Conservation (phyloP, 2,888 invertebrate species). For the Acheta domesticus region DNA sequence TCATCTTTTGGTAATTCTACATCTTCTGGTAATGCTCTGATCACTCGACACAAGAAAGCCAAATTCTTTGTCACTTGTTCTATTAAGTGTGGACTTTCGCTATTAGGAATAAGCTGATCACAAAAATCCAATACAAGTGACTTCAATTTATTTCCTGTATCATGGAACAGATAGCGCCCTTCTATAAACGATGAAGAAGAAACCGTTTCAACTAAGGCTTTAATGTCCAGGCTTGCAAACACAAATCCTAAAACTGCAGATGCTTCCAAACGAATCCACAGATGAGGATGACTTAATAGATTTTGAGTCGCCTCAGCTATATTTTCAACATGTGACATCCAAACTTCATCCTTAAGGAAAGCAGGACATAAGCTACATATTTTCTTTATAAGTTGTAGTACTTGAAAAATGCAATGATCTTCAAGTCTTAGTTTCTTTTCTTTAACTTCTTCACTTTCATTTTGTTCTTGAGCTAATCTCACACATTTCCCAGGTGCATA, state of each 20-base stretch:
- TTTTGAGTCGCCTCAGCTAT: conserved; percentile 54
- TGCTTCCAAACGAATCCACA: conserved; percentile 78
- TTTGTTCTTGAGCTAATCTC: conserved; percentile 43
- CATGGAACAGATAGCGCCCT: conserved; percentile 58
- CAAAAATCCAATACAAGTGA: conserved; percentile 70
- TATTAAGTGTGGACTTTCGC: conserved; percentile 67
- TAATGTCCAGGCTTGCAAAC: conserved; percentile 60
- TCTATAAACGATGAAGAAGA: background rate
- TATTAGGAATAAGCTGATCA: conserved; percentile 65
- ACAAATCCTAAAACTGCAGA: conserved; percentile 73
- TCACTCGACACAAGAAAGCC: conserved; percentile 64
- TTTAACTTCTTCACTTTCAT: conserved; percentile 40
- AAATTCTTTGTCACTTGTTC: conserved; percentile 70
- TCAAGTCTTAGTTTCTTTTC: conserved; percentile 61
- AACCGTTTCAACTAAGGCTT: conserved; percentile 53
- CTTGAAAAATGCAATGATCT: conserved; percentile 73
- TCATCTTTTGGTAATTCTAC: conserved; percentile 47
- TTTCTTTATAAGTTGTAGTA: conserved; percentile 66
- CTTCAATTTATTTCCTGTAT: conserved; percentile 60
- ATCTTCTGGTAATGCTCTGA: conserved; percentile 51
- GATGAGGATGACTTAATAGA: conserved; percentile 75
- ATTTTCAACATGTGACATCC: conserved; percentile 43
- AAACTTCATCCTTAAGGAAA: conserved; percentile 55
- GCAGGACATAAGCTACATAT: conserved; percentile 61
- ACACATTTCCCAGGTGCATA: conserved; percentile 58